Conservation (phyloP, 2,113 vertebrate species). For the Tangachromis dhanisi region DNA sequence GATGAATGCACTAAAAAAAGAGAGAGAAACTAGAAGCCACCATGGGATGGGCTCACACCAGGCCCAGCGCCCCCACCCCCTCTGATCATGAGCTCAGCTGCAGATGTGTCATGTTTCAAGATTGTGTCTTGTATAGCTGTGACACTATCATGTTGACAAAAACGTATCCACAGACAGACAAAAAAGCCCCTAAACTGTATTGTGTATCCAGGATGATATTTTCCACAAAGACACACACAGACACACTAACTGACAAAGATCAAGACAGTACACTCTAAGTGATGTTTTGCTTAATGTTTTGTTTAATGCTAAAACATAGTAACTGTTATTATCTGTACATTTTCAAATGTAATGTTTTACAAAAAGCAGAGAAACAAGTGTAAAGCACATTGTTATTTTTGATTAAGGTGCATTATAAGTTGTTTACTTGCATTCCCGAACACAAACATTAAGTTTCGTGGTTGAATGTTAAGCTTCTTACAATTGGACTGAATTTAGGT, state of each 20-base stretch:
- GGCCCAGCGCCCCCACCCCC: neutral
- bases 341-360: neutral
- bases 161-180: neutral
- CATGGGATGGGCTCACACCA: neutral
- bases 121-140: neutral
- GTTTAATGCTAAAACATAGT: neutral
- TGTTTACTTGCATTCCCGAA: neutral
- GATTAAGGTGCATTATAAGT: neutral
- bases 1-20: neutral
- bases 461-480: neutral
- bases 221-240: neutral
- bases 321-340: neutral
- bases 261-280: neutral
- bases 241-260: neutral
- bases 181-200: neutral
- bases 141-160: neutral
- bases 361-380: accelerated
- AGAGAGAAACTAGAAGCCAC: neutral
- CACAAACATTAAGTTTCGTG: accelerated
- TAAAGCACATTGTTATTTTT: neutral
- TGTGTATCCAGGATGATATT: neutral
- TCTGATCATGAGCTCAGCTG: neutral
- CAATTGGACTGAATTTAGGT: neutral
- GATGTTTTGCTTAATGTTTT: neutral
- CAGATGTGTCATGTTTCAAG: neutral